These are phyloP conservation scores for Spialia ferax DNA, from an alignment of 2,888 invertebrate species.

Conservation along the genomic window DNA sequence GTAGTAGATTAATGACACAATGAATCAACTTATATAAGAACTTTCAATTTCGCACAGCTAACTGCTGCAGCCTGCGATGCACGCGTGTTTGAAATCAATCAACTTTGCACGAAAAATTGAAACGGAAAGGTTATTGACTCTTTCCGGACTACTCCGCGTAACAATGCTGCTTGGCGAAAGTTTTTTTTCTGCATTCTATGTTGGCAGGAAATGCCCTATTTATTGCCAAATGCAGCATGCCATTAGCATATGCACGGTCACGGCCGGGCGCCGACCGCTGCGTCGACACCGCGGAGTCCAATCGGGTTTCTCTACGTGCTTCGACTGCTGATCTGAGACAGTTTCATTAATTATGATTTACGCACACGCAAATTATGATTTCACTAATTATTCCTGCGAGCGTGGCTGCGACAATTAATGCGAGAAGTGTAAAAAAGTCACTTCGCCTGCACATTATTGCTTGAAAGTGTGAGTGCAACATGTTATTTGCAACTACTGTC, in stretches of 20 bases:
- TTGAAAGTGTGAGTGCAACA: constrained; percentile 24
- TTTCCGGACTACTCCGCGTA: constrained; percentile 29
- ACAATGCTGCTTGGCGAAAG: constrained; percentile 50
- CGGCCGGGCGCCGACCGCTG: constrained; percentile 52
- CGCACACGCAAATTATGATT: constrained; percentile 54
- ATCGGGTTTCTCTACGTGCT: constrained; percentile 69
- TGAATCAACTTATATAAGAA: constrained; percentile 6
- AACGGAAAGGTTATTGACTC: constrained; percentile 31
- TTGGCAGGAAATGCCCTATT: constrained; percentile 71
- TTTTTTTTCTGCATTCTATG: constrained; percentile 63
- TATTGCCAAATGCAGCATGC: constrained; percentile 62
- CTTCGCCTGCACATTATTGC: constrained; percentile 12
- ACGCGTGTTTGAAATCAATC: constrained; percentile 13
- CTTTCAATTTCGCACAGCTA: constrained; percentile 11
- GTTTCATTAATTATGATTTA: constrained; percentile 45
- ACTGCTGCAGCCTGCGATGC: not conserved
- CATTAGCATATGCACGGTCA: constrained; percentile 70
- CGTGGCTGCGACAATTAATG: constrained; percentile 34
- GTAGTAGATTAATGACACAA: not conserved
- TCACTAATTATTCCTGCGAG: constrained; percentile 55
- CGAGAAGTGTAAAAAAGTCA: constrained; percentile 30
- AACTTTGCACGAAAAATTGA: constrained; percentile 21
- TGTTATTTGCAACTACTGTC: constrained; percentile 1
- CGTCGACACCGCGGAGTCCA: constrained; percentile 46
- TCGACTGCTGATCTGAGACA: constrained; percentile 54